phyloP scores from a whole-genome alignment of 2,797 vertebrate genomes.

The Esox masquinongy region DNA sequence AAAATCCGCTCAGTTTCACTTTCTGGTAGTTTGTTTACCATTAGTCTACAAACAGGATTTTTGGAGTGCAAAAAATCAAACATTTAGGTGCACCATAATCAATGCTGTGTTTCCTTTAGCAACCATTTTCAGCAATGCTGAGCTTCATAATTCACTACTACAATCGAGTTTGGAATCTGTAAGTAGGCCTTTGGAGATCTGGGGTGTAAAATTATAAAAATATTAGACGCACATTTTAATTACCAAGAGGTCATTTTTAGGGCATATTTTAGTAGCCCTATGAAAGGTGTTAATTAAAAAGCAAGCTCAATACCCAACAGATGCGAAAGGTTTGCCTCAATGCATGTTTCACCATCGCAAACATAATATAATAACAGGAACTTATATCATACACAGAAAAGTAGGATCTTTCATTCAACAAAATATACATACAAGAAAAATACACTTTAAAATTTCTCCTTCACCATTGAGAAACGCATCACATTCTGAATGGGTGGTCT shows the following conservation, averaged over 20 bases:
- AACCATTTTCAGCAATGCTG: background rate
- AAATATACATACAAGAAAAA: background rate
- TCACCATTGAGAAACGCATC: background rate
- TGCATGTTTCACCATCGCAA: conserved; percentile 23
- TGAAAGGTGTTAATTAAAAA: conserved; percentile 11
- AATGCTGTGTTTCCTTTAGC: background rate
- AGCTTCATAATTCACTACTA: background rate
- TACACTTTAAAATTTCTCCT: background rate
- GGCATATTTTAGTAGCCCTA: conserved; percentile 1
- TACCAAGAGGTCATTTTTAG: conserved; percentile 24
- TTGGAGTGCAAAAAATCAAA: background rate
- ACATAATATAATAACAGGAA: conserved; percentile 9
- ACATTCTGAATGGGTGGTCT: background rate
- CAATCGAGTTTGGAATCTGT: background rate
- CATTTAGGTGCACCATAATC: background rate
- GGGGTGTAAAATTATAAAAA: background rate
- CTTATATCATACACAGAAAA: background rate
- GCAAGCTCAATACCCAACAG: conserved; percentile 32
- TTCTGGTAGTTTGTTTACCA: too few relatives aligned
- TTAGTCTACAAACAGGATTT: background rate
- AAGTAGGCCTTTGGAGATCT: background rate
- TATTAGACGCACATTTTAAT: background rate
- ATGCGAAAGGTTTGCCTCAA: conserved; percentile 15
- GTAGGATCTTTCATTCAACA: background rate
- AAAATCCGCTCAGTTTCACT: background rate